A percentile compares a stretch with the other conserved stretches of the same genome.
phyloP scores from a whole-genome alignment of 2,797 vertebrate genomes.

The Mareca strepera region DNA sequence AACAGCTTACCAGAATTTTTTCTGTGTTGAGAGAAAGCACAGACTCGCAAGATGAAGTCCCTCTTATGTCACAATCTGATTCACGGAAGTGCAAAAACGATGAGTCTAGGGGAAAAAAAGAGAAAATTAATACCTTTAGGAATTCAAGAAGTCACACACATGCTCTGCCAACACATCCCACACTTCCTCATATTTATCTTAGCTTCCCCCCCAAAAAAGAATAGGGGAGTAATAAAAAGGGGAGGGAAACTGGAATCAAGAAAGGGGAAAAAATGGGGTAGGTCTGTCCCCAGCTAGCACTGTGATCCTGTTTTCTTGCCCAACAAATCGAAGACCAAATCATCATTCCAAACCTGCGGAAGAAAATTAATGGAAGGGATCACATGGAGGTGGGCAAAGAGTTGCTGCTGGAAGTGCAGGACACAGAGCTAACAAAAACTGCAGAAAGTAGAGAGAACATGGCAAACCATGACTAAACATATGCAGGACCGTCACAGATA shows the following conservation, averaged over 20 bases:
- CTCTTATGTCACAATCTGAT: conserved; percentile 89
- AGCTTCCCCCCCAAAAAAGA: not conserved
- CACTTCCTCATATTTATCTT: not conserved
- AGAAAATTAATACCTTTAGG: conserved; percentile 11
- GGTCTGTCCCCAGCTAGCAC: not conserved
- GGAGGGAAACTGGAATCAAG: not conserved
- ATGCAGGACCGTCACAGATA: not conserved
- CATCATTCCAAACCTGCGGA: not conserved
- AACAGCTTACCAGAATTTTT: conserved; percentile 89
- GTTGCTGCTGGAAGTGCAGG: not conserved
- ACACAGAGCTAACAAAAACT: not conserved
- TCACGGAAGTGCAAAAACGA: conserved; percentile 91
- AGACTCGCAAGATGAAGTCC: conserved; percentile 89
- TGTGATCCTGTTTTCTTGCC: not conserved
- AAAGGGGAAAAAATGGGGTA: not conserved
- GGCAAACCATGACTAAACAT: not conserved
- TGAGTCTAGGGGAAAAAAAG: conserved; percentile 82
- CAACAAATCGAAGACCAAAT: not conserved
- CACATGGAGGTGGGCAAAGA: not conserved
- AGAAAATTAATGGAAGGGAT: not conserved
- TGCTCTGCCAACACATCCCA: not conserved
- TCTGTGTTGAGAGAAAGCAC: conserved; percentile 93
- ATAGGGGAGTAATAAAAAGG: fast-evolving
- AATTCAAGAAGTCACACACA: not conserved
- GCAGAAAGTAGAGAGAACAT: not conserved